Evolutionary conservation across 2,797 vertebrate genomes (phyloP).

Genomic region (Fistularia commersonii): DNA sequence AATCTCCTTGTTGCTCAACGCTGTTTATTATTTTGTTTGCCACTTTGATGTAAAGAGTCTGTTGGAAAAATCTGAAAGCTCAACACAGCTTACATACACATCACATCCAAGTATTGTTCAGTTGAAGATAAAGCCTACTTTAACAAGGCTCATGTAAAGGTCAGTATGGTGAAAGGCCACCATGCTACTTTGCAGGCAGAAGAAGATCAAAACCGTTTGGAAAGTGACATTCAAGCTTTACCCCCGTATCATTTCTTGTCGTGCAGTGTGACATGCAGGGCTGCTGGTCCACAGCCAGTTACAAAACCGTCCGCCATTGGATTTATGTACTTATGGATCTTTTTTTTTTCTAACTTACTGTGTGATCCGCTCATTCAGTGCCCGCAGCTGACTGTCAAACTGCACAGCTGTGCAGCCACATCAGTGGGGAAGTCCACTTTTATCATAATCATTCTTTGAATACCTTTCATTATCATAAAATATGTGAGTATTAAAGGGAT

Average conservation of each 20-base stretch:
- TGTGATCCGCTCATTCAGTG: constrained; percentile 56
- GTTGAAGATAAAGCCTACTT: constrained; percentile 38
- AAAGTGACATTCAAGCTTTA: constrained; percentile 47
- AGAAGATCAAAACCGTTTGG: constrained; percentile 47
- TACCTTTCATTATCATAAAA: constrained; percentile 77
- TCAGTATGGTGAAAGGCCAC: constrained; percentile 42
- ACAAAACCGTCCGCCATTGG: constrained; percentile 32
- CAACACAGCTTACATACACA: constrained; percentile 1
- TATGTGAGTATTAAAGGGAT: constrained; percentile 72
- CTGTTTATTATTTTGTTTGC: constrained; percentile 41
- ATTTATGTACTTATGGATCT: constrained; percentile 50
- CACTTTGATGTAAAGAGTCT: constrained; percentile 59
- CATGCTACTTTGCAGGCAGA: constrained; percentile 40
- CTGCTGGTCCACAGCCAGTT: constrained; percentile 18
- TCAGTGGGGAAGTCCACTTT: constrained; percentile 64
- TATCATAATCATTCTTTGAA: constrained; percentile 72
- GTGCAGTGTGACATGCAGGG: constrained; percentile 35
- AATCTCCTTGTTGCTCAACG: constrained; percentile 31
- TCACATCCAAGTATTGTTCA: constrained; percentile 27
- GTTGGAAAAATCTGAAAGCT: constrained; percentile 14
- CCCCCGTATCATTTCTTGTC: constrained; percentile 50
- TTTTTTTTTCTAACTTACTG: constrained; percentile 44
- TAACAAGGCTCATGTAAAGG: constrained; percentile 45
- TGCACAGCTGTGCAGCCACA: constrained; percentile 59
- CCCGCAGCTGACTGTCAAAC: constrained; percentile 54